Conservation (phyloP, 2,888 invertebrate species). For the Neria commutata region DNA sequence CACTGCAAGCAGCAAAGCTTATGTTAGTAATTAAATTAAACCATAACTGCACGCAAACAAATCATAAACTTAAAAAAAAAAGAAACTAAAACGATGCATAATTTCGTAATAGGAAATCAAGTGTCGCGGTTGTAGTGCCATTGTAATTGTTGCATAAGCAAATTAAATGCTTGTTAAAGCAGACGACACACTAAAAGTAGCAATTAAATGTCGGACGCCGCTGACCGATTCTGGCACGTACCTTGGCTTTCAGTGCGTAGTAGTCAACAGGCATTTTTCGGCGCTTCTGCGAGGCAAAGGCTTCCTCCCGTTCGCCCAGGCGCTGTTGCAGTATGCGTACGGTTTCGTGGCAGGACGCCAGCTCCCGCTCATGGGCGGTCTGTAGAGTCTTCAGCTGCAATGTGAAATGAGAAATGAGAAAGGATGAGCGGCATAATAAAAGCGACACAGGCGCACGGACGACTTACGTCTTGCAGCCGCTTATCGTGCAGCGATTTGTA, state of each 20-base stretch:
- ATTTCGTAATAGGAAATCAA: not conserved
- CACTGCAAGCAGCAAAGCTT: not conserved
- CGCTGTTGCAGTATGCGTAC: conserved; percentile 60
- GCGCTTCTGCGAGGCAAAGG: conserved; percentile 58
- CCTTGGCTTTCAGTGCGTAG: conserved; percentile 62
- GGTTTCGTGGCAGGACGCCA: conserved; percentile 63
- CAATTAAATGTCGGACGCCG: no score
- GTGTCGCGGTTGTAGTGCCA: not conserved
- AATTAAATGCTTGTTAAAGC: not conserved
- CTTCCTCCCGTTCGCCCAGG: conserved; percentile 60
- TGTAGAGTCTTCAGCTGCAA: conserved; percentile 77
- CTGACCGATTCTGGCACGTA: conserved; percentile 33
- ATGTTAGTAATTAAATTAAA: not conserved
- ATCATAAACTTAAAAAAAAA: not conserved
- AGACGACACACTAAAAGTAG: conserved; percentile 15
- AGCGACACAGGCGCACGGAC: conserved; percentile 8
- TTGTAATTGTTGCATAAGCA: no score
- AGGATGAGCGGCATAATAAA: not conserved
- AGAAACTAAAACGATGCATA: not conserved
- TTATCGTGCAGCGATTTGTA: conserved; percentile 78
- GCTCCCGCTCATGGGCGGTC: conserved; percentile 74
- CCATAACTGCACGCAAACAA: conserved; percentile 7
- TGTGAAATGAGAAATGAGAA: conserved; percentile 22
- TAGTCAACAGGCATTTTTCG: conserved; percentile 62
- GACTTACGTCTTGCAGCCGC: conserved; percentile 79